Evolutionary conservation across 1,140 invertebrate species (phyloP).

Genomic region (Brachionus asplanchnoidis): DNA sequence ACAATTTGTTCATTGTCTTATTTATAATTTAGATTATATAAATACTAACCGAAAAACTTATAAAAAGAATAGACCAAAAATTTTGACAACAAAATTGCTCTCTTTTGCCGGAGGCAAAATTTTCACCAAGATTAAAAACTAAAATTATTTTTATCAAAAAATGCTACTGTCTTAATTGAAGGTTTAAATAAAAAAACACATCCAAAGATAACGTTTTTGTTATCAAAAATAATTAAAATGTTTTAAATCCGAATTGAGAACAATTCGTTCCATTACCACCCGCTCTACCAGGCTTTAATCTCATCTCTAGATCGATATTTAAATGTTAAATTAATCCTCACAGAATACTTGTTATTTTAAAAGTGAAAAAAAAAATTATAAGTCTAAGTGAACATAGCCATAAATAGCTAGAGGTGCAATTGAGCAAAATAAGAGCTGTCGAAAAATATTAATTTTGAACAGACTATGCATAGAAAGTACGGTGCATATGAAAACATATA

Average conservation of each 20-base stretch:
- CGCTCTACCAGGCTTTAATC: not conserved
- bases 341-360: not conserved
- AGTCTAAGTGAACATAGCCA: not conserved
- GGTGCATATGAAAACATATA: not conserved
- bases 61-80: not conserved
- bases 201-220: not conserved
- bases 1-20: not conserved
- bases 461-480: not conserved
- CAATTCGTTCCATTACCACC: not conserved
- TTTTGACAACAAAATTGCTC: not conserved
- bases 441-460: not conserved
- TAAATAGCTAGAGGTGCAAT: not conserved
- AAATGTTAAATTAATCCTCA: not conserved
- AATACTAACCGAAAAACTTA: not conserved
- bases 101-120: not conserved
- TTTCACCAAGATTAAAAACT: not conserved
- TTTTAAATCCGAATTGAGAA: not conserved
- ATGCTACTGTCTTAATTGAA: not conserved
- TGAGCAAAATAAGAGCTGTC: not conserved
- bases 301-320: not conserved
- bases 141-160: not conserved
- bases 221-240: not conserved
- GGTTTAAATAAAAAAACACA: not conserved
- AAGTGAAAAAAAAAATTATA: not conserved
- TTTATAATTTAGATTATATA: not conserved